phyloP scores from a whole-genome alignment of 2,113 vertebrate species.

The Morphnarchus princeps region DNA sequence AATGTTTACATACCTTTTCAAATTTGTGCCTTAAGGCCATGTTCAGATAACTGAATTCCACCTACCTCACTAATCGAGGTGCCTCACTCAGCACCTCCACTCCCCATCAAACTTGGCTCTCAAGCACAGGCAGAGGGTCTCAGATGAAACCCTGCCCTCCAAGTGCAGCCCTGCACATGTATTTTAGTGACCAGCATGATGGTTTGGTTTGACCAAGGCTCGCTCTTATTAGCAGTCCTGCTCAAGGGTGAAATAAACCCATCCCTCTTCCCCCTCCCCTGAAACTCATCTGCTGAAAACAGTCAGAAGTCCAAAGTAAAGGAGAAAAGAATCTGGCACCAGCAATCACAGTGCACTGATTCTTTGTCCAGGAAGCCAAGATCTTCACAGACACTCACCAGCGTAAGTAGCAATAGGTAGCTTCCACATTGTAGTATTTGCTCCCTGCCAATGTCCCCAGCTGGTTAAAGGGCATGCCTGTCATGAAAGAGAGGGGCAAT shows the following conservation, averaged over 20 bases:
- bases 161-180: not conserved
- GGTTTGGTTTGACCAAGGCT: not conserved
- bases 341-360: not conserved
- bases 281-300: not conserved
- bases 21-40: not conserved
- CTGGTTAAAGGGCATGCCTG: constrained; percentile 99
- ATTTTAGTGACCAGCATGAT: rapidly evolving
- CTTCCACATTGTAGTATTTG: constrained; percentile 96
- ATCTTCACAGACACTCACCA: constrained; percentile 79
- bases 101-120: not conserved
- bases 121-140: not conserved
- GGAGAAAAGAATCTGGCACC: too few relatives aligned
- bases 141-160: not conserved
- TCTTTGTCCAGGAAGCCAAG: too few relatives aligned
- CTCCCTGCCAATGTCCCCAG: constrained; percentile 93
- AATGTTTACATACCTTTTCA: not conserved
- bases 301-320: not conserved
- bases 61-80: too few relatives aligned
- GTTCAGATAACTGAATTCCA: not conserved
- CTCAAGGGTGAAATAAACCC: not conserved
- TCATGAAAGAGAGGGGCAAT: not conserved
- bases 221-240: not conserved
- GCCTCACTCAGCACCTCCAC: not conserved
- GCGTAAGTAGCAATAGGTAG: constrained; percentile 96
- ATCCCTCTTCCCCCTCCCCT: not conserved